These are phyloP conservation scores for Pyxicephalus adspersus DNA, from an alignment of 2,113 vertebrate species.

Conservation along the genomic window DNA sequence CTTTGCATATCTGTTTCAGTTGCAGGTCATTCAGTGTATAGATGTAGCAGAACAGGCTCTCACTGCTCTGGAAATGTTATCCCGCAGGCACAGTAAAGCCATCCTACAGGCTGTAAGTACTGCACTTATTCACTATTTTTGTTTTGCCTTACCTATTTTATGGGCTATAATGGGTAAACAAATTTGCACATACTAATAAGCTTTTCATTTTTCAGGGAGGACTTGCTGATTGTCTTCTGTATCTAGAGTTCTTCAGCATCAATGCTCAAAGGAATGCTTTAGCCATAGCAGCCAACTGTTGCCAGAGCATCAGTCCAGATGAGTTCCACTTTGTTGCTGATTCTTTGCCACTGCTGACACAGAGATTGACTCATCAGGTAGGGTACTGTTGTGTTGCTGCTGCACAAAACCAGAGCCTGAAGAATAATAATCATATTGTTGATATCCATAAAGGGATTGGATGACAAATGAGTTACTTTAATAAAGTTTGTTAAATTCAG, in stretches of 20 bases:
- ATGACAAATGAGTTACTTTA: too few relatives aligned
- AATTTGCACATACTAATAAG: neutral
- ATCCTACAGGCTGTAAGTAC: slow-evolving; percentile 95
- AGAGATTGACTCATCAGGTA: slow-evolving; percentile 98
- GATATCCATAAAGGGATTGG: too few relatives aligned
- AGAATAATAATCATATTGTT: too few relatives aligned
- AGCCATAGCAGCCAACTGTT: slow-evolving; percentile 98
- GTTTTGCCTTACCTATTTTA: neutral
- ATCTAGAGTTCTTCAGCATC: slow-evolving; percentile 99
- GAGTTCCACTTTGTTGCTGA: slow-evolving; percentile 99
- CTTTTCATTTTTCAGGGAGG: slow-evolving; percentile 78
- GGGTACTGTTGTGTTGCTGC: slow-evolving; percentile 38
- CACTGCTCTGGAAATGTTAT: slow-evolving; percentile 97
- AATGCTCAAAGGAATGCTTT: slow-evolving; percentile 98
- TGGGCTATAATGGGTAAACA: neutral
- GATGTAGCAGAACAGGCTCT: slow-evolving; percentile 98
- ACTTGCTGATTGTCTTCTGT: slow-evolving; percentile 93
- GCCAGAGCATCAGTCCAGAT: slow-evolving; percentile 97
- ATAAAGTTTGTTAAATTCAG: too few relatives aligned
- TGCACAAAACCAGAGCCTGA: too few relatives aligned
- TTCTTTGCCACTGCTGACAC: slow-evolving; percentile 94
- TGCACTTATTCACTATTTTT: neutral
- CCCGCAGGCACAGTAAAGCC: slow-evolving; percentile 97
- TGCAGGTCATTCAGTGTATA: slow-evolving; percentile 98
- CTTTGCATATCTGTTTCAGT: slow-evolving; percentile 68